Base-by-base conservation (phyloP, 37 sponge, comb jelly and placozoan genomes). In the Spongia lamella region DNA sequence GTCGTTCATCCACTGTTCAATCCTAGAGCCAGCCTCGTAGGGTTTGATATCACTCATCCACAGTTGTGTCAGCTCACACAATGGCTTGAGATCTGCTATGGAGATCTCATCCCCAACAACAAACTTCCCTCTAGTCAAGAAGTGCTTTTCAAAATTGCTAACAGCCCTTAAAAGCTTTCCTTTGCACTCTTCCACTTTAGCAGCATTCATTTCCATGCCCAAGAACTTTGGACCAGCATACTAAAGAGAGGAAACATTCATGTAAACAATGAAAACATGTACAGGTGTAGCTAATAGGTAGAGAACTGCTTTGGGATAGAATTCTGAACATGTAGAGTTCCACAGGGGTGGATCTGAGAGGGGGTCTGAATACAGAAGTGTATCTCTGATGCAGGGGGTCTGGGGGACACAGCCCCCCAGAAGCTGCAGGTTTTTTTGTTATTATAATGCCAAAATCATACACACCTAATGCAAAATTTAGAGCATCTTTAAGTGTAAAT, bases 31-130 rank as follows among this genome's bases (percentile, higher is more conserved):
- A 24, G 81, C 90, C 58, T 83, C 78, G 72, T 61, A 83, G 35
- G 84, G 61, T 61, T 89, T 79, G 1, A 35, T 52, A 34, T 66
- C 66, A 35, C 63, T 39, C 50, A 68, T 25, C 72, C 65, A 84
- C 34, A 80, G 80, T 57, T 89, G 81, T 0, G 77, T 70, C 57
- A 89, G 43, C 72, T 89, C 82, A 24, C 77, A 39, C 43, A 84
- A 3, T 55, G 71, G 84, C 56, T 75, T 64, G 15, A 84, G 66
- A 67, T 89, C 85, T 17, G 90, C 85, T 26, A 89, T 89, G 22
- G 78, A 80, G 33, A 89, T 80, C 26, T 79, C 24, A 30, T 84
- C 77, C 30, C 90, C 81, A 16, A 38, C 78, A 38, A 84, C 49
- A 71, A 76, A 84, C 79, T 80, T 84, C 47, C 34, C 84, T 51